Conservation (phyloP, 2,797 vertebrate species). For the Furcifer pardalis region DNA sequence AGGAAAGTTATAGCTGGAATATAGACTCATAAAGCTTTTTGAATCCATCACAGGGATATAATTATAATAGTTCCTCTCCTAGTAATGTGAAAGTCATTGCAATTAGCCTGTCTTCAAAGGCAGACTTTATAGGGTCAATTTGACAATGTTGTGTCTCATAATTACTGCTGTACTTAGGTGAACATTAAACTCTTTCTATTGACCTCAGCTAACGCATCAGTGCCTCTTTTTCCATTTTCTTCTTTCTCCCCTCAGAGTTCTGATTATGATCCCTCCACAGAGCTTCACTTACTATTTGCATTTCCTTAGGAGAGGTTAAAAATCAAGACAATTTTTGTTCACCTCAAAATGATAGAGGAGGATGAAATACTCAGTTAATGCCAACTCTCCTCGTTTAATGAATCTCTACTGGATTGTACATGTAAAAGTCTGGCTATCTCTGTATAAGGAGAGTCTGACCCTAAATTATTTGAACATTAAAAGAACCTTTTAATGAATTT, state of each 20-base stretch:
- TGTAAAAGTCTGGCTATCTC: background rate
- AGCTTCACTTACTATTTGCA: rapidly evolving
- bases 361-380: background rate
- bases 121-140: constrained; percentile 44
- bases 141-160: constrained; percentile 26
- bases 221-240: constrained; percentile 8
- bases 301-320: constrained; percentile 25
- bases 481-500: background rate
- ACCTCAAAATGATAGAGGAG: background rate
- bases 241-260: constrained; percentile 3
- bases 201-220: constrained; percentile 18
- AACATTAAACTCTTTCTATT: constrained; percentile 52
- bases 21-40: constrained; percentile 41
- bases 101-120: constrained; percentile 57
- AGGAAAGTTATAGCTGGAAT: constrained; percentile 46
- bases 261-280: background rate
- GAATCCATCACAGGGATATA: constrained; percentile 50
- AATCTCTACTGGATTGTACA: background rate
- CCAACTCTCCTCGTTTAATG: constrained; percentile 10
- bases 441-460: constrained; percentile 17
- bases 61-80: constrained; percentile 52
- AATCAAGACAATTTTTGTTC: constrained; percentile 2
- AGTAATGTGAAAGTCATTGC: constrained; percentile 33
- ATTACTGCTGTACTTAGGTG: constrained; percentile 29
- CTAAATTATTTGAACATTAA: background rate